phyloP scores from a whole-genome alignment of 2,113 vertebrate species.

The Hypanus sabinus region DNA sequence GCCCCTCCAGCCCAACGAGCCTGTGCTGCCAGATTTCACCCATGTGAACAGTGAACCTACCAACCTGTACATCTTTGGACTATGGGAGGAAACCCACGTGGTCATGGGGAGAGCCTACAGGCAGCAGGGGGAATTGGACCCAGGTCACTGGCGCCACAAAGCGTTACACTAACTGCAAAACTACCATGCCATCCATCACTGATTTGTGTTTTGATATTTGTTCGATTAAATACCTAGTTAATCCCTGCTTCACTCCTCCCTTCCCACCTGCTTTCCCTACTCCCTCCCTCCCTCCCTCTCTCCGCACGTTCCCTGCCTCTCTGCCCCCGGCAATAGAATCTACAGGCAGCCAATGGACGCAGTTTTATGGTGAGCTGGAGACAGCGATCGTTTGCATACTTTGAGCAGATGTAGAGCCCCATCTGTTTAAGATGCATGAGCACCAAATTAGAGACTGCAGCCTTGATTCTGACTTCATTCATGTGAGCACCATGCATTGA shows the following conservation, averaged over 20 bases:
- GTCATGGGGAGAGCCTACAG: no score
- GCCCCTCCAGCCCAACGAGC: no score
- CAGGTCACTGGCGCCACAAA: no score
- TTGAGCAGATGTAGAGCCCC: conserved; percentile 13
- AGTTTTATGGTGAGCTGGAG: not conserved
- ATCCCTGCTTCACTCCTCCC: not conserved
- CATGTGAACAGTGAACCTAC: no score
- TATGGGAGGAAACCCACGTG: no score
- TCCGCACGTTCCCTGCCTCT: not conserved
- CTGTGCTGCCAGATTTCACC: no score
- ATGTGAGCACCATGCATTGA: not conserved
- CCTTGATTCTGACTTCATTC: conserved; percentile 19
- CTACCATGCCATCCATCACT: no score
- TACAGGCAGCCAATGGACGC: not conserved
- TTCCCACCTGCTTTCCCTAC: not conserved
- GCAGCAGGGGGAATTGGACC: no score
- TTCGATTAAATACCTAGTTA: no score
- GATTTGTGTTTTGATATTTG: no score
- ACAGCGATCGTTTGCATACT: conserved; percentile 2
- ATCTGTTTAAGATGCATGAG: conserved; percentile 10
- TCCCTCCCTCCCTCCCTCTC: not conserved
- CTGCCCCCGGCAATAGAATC: not conserved
- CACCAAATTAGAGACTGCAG: not conserved
- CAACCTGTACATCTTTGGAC: no score
- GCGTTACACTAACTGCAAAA: no score